A percentile compares a stretch with the other conserved stretches of the same genome.
phyloP scores from a whole-genome alignment of 1,140 invertebrate species.

The Berghia stephanieae region DNA sequence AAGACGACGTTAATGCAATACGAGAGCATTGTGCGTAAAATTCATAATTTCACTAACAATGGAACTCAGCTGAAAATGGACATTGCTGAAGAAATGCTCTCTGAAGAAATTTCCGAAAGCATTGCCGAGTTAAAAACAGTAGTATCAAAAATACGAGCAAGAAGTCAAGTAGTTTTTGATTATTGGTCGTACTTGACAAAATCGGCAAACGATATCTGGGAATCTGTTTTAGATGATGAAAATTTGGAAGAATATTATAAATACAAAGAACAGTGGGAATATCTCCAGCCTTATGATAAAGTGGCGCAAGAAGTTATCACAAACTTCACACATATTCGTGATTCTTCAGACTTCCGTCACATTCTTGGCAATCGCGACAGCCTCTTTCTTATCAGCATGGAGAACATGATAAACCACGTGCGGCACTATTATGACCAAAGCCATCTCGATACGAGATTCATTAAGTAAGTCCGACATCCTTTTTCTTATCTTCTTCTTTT shows the following conservation, averaged over 20 bases:
- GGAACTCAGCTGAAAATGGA: constrained; percentile 31
- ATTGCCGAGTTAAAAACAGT: constrained; percentile 37
- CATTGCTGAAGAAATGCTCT: constrained; percentile 37
- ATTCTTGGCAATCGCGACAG: constrained; percentile 39
- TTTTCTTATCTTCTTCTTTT: no score
- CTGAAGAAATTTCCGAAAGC: constrained; percentile 34
- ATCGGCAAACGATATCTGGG: constrained; percentile 40
- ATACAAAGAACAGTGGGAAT: constrained; percentile 37
- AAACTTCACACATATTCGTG: constrained; percentile 26
- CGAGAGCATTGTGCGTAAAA: no score
- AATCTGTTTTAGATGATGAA: constrained; percentile 40
- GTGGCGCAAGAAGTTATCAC: constrained; percentile 32
- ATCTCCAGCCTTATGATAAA: constrained; percentile 36
- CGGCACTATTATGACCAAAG: constrained; percentile 29
- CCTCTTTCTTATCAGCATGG: constrained; percentile 31
- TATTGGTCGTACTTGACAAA: constrained; percentile 35
- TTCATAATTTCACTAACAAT: no score
- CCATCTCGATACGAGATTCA: constrained; percentile 39
- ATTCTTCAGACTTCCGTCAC: constrained; percentile 37
- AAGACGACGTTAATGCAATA: no score
- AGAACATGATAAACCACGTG: constrained; percentile 34
- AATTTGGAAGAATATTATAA: constrained; percentile 48
- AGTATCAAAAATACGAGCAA: no score
- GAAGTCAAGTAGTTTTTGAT: constrained; percentile 46
- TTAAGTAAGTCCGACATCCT: no score